phyloP scores from a whole-genome alignment of 2,797 vertebrate genomes.

The Sandelia bainsii region DNA sequence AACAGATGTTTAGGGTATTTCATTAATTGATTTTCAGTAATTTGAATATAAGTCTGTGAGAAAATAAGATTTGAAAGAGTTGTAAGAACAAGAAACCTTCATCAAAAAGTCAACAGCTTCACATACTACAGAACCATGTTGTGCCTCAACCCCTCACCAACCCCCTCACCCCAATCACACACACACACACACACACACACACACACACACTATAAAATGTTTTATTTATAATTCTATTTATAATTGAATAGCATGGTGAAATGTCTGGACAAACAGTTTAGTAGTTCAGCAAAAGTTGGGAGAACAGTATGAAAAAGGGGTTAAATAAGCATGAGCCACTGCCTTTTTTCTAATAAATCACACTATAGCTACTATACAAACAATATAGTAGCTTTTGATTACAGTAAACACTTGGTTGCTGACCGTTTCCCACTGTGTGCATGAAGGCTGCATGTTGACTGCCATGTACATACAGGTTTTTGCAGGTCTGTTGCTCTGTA shows the following conservation, averaged over 20 bases:
- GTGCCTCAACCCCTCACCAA: slow-evolving; percentile 27
- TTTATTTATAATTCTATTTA: slow-evolving; percentile 59
- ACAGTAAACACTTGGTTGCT: slow-evolving; percentile 64
- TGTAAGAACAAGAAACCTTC: slow-evolving; percentile 70
- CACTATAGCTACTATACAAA: too few species aligned
- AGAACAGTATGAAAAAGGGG: slow-evolving; percentile 39
- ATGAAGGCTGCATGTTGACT: slow-evolving; percentile 34
- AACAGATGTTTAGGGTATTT: slow-evolving; percentile 12
- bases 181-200: background rate
- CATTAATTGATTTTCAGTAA: slow-evolving; percentile 27
- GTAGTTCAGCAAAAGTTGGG: slow-evolving; percentile 66
- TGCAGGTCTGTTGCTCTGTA: slow-evolving; percentile 9
- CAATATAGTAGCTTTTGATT: slow-evolving; percentile 12
- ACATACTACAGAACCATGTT: slow-evolving; percentile 56
- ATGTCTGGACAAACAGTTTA: slow-evolving; percentile 63
- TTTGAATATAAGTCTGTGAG: slow-evolving; percentile 52
- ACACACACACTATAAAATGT: background rate
- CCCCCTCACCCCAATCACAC: background rate
- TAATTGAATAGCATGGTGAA: slow-evolving; percentile 55
- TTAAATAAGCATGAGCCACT: slow-evolving; percentile 77
- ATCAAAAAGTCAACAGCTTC: slow-evolving; percentile 73
- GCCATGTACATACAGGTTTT: background rate
- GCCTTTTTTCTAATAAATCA: slow-evolving; percentile 83
- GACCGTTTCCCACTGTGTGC: slow-evolving; percentile 76
- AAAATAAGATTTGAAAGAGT: slow-evolving; percentile 38